Evolutionary conservation across 2,113 vertebrate species (phyloP).

Genomic region (Hypanus sabinus): DNA sequence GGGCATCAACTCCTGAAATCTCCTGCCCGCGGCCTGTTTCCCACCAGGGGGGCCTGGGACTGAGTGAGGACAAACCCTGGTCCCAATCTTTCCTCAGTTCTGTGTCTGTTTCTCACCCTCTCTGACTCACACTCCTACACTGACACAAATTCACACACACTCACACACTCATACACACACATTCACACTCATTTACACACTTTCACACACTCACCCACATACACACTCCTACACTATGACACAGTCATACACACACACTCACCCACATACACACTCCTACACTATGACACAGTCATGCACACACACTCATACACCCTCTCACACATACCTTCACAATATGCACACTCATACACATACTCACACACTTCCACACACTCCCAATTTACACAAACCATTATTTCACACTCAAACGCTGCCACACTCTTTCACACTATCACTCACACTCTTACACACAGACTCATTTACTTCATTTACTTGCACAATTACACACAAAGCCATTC

Average conservation of each 20-base stretch:
- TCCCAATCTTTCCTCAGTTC: too few relatives aligned
- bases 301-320: background rate
- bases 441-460: background rate
- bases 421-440: background rate
- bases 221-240: background rate
- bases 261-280: background rate
- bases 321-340: background rate
- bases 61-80: too few relatives aligned
- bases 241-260: background rate
- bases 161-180: background rate
- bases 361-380: background rate
- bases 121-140: background rate
- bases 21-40: too few relatives aligned
- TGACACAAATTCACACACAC: background rate
- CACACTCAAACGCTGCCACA: background rate
- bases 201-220: background rate
- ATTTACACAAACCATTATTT: background rate
- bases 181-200: background rate
- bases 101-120: background rate
- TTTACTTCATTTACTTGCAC: background rate
- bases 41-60: too few relatives aligned
- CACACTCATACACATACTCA: background rate
- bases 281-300: background rate
- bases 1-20: too few relatives aligned
- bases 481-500: background rate